Conservation (phyloP, 1,140 invertebrate species). For the Lineus longissimus region DNA sequence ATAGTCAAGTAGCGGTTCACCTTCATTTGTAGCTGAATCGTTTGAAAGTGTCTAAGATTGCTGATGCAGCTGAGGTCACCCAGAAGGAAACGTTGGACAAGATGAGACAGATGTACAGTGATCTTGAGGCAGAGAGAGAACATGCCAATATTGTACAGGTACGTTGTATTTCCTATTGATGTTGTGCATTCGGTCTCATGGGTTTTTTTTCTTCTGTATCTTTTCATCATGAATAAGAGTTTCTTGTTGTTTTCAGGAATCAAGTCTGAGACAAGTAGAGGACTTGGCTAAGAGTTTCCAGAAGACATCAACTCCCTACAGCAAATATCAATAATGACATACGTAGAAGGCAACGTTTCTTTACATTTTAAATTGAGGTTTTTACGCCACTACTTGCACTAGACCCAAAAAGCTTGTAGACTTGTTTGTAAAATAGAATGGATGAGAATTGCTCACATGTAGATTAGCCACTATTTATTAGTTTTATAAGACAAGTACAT, state of each 20-base stretch:
- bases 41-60: conserved; percentile 36
- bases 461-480: too few species aligned
- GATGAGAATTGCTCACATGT: too few species aligned
- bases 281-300: background rate
- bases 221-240: too few species aligned
- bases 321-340: too few species aligned
- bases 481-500: too few species aligned
- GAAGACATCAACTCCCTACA: too few species aligned
- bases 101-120: conserved; percentile 27
- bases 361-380: too few species aligned
- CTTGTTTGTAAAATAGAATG: too few species aligned
- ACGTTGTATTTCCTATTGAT: background rate
- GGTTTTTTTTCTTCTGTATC: background rate
- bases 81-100: conserved; percentile 39
- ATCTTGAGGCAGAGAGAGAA: conserved; percentile 31
- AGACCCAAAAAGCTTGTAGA: too few species aligned
- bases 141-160: conserved; percentile 18
- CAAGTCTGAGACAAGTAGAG: conserved; percentile 1
- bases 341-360: too few species aligned
- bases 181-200: background rate
- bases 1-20: background rate
- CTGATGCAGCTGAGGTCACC: conserved; percentile 38
- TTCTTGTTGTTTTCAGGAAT: conserved; percentile 11
- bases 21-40: conserved; percentile 34
- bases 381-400: too few species aligned